Percentiles rank a stretch among this genome's conserved stretches.
These are phyloP conservation scores for Nematostella vectensis DNA, from an alignment of 92 coral and sea anemone species.

Conservation along the genomic window DNA sequence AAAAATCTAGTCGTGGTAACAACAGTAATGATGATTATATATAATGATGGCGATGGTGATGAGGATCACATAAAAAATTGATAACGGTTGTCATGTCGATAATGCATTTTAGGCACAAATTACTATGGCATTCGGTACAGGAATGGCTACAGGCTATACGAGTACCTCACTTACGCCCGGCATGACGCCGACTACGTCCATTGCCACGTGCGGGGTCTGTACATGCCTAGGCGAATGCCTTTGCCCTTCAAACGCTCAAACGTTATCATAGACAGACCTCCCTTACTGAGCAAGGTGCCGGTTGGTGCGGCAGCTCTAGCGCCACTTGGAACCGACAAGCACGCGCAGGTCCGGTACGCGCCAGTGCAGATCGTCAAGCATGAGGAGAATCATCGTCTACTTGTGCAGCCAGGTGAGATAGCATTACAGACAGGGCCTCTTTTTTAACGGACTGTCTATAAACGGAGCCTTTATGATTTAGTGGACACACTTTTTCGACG, in stretches of 20 bases:
- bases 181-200: not conserved
- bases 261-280: conserved; percentile 1
- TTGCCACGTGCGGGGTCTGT: not conserved
- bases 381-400: not conserved
- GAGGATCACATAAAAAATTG: too few relatives aligned
- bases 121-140: not conserved
- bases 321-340: not conserved
- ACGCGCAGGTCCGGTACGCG: not conserved
- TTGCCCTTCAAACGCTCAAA: not conserved
- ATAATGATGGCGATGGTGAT: too few relatives aligned
- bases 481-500: too few relatives aligned
- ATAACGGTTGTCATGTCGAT: too few relatives aligned
- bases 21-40: too few relatives aligned
- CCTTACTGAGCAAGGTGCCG: not conserved
- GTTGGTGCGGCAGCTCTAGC: not conserved
- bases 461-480: too few relatives aligned
- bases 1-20: too few relatives aligned
- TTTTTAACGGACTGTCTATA: too few relatives aligned
- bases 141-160: not conserved
- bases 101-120: too few relatives aligned
- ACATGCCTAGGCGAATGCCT: not conserved
- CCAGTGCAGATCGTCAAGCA: not conserved
- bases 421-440: too few relatives aligned
- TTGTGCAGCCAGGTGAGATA: not conserved
- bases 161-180: not conserved